These are phyloP conservation scores for Zapus hudsonius DNA, from an alignment of 2,113 vertebrate genomes.

Conservation along the genomic window DNA sequence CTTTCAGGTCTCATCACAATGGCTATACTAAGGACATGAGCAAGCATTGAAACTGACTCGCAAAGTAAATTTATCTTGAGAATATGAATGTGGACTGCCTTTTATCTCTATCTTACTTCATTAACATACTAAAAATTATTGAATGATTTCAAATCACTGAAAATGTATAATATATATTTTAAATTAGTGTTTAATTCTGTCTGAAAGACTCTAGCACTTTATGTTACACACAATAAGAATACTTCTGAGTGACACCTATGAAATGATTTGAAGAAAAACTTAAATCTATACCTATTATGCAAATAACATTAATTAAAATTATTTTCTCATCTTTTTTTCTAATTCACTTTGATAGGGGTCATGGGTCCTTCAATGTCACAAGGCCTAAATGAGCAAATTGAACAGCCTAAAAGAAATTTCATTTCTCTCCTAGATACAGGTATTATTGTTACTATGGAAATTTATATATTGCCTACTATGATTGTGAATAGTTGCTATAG, in stretches of 20 bases:
- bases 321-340: constrained; percentile 78
- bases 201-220: constrained; percentile 83
- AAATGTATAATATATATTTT: constrained; percentile 88
- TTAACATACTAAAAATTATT: constrained; percentile 81
- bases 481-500: constrained; percentile 48
- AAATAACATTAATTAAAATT: constrained; percentile 85
- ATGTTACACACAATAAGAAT: constrained; percentile 83
- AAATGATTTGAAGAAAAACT: constrained; percentile 82
- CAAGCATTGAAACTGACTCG: constrained; percentile 79
- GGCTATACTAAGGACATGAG: constrained; percentile 94
- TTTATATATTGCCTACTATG: constrained; percentile 49
- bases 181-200: constrained; percentile 85
- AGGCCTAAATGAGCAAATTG: constrained; percentile 78
- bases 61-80: constrained; percentile 79
- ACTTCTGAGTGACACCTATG: constrained; percentile 82
- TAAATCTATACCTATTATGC: constrained; percentile 82
- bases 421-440: constrained; percentile 70
- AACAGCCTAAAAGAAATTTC: constrained; percentile 65
- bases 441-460: constrained; percentile 67
- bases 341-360: constrained; percentile 60
- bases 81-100: constrained; percentile 88
- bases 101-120: constrained; percentile 83
- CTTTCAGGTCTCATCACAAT: constrained; percentile 97
- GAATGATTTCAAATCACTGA: constrained; percentile 83
- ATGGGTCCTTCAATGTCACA: constrained; percentile 80